Evolutionary conservation across 1,140 invertebrate genomes (phyloP), one percentile per base, ranked within the genome.

Genomic region (Odontomachus brunneus): DNA sequence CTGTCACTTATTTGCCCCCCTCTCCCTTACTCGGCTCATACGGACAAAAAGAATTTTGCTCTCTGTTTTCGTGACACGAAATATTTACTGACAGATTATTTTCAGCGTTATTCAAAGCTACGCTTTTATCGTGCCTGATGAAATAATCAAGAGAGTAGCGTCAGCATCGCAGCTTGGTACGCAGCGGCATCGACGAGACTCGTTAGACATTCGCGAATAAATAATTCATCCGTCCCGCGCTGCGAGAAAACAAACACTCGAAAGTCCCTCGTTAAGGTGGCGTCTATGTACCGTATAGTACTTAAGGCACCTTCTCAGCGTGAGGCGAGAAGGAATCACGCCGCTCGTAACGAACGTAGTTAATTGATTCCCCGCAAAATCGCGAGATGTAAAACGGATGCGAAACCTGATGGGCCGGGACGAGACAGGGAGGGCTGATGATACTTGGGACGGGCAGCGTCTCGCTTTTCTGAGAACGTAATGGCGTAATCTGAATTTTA

Each of bases 321-420:
- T 65, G n/a, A 19, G 19, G 15, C 59, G 60, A 66, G 81, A 44
- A 48, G 73, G 17, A 65, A 38, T 69, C 26, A 48, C 48, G 33
- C 12, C n/a, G 44, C 19, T 15, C 19, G 74, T 82, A 84, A 84
- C 76, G 67, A 84, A 71, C 82, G 63, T 33, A 69, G 60, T 81
- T 84, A 84, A 84, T 84, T 84, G 67, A 57, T 81, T 73, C 44
- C 15, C 5, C 60, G 5, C 48, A 51, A 65, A 84, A 65, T 84
- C 60, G 57, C 33, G 17, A n/a, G n/a, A 82, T 65, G 57, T 65
- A 72, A 84, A 81, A 84, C n/a, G 33, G 7, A 76, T 38, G 33
- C 63, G 19, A 57, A 4, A 55, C n/a, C 29, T 15, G 19, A 24
- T 15, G 24, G 15, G n/a, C 19, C 29, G 29, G 29, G 49, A 57